phyloP scores from a whole-genome alignment of 2,797 vertebrate species.

The Yasuhikotakia modesta region DNA sequence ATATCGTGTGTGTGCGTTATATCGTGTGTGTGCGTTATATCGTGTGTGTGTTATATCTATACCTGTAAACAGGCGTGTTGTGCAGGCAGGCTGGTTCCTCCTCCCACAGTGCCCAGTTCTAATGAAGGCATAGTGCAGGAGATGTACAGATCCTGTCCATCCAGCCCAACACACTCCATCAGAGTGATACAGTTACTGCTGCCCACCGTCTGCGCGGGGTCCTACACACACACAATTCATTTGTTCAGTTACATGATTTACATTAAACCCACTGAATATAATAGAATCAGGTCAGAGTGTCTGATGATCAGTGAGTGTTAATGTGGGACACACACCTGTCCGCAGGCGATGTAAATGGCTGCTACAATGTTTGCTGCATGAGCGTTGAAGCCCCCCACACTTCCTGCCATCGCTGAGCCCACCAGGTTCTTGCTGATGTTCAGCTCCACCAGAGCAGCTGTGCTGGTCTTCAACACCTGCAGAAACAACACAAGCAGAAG shows the following conservation, averaged over 20 bases:
- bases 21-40: too few relatives aligned
- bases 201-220: constrained; percentile 91
- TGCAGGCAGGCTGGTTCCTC: constrained; percentile 89
- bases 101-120: constrained; percentile 93
- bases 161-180: constrained; percentile 86
- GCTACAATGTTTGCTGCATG: constrained; percentile 96
- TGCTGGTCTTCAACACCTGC: constrained; percentile 90
- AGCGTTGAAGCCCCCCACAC: constrained; percentile 93
- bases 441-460: constrained; percentile 86
- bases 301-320: neutral
- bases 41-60: too few relatives aligned
- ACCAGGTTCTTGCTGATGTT: constrained; percentile 96
- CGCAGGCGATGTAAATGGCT: constrained; percentile 95
- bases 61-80: constrained; percentile 96
- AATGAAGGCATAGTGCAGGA: constrained; percentile 98
- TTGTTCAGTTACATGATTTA: too few relatives aligned
- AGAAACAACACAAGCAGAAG: neutral
- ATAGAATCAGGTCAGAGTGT: neutral
- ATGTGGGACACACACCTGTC: constrained; percentile 81
- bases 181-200: constrained; percentile 97
- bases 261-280: too few relatives aligned
- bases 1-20: too few relatives aligned
- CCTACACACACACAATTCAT: constrained; percentile 74
- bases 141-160: constrained; percentile 88
- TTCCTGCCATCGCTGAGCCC: constrained; percentile 96